A percentile compares a stretch with the other conserved stretches of the same genome.
phyloP scores from a whole-genome alignment of 2,888 invertebrate genomes.

The Polia nebulosa region DNA sequence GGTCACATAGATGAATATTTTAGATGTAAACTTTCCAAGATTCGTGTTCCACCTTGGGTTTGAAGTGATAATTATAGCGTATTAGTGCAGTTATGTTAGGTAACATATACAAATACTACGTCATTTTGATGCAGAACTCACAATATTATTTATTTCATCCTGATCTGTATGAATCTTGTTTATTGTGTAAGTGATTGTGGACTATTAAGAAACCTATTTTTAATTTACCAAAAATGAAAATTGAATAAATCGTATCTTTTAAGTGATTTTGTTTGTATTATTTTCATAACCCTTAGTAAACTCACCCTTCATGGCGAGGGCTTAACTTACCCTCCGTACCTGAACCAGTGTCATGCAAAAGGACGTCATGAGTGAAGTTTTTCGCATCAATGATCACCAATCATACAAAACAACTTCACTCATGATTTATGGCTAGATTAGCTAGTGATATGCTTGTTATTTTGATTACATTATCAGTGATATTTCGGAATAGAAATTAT shows the following conservation, averaged over 20 bases:
- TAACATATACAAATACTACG: conserved; percentile 82
- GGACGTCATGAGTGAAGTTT: too few species aligned
- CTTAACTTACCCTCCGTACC: not conserved
- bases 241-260: conserved; percentile 87
- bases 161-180: conserved; percentile 90
- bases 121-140: conserved; percentile 86
- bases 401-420: too few species aligned
- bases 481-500: not conserved
- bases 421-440: too few species aligned
- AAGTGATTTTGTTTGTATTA: conserved; percentile 73
- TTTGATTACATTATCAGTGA: not conserved
- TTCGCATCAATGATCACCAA: too few species aligned
- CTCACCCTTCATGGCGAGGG: too few species aligned
- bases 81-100: conserved; percentile 87
- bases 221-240: conserved; percentile 90
- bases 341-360: not conserved
- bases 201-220: conserved; percentile 88
- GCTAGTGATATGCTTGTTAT: not conserved
- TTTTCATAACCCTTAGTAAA: conserved; percentile 27
- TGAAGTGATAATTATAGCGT: conserved; percentile 89
- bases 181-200: conserved; percentile 89
- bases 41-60: conserved; percentile 89
- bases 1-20: conserved; percentile 88
- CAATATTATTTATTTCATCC: conserved; percentile 90
- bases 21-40: conserved; percentile 89